phyloP scores from a whole-genome alignment of 2,113 vertebrate genomes.

The Heloderma charlesbogerti region DNA sequence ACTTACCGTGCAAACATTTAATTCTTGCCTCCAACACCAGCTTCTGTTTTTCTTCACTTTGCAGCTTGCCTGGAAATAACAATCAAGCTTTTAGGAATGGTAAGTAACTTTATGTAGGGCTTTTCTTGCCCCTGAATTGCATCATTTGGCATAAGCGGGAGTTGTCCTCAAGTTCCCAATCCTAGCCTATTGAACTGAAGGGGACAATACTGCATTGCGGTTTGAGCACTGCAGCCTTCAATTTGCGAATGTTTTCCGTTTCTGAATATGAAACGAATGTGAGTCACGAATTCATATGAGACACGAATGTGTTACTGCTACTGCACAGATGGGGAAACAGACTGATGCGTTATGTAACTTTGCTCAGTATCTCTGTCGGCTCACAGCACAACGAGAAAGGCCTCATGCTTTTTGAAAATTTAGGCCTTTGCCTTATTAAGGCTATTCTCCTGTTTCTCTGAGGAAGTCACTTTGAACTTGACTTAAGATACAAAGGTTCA shows the following conservation, averaged over 20 bases:
- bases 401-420: background rate
- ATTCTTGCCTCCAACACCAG: constrained; percentile 59
- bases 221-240: background rate
- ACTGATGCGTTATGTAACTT: background rate
- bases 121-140: background rate
- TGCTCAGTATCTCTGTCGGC: background rate
- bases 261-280: too few relatives aligned
- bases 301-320: background rate
- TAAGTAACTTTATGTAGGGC: background rate
- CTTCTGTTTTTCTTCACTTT: constrained; percentile 73
- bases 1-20: constrained; percentile 76
- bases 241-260: background rate
- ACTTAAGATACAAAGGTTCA: background rate
- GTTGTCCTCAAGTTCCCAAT: background rate
- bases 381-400: background rate
- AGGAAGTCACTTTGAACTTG: background rate
- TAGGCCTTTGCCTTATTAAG: background rate
- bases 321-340: background rate
- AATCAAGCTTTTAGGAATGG: background rate
- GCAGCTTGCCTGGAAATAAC: constrained; percentile 71
- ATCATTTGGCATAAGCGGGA: background rate
- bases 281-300: background rate
- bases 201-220: background rate
- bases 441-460: background rate
- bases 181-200: background rate